phyloP scores from a whole-genome alignment of 92 coral and sea anemone genomes.

The Porites cylindrica region DNA sequence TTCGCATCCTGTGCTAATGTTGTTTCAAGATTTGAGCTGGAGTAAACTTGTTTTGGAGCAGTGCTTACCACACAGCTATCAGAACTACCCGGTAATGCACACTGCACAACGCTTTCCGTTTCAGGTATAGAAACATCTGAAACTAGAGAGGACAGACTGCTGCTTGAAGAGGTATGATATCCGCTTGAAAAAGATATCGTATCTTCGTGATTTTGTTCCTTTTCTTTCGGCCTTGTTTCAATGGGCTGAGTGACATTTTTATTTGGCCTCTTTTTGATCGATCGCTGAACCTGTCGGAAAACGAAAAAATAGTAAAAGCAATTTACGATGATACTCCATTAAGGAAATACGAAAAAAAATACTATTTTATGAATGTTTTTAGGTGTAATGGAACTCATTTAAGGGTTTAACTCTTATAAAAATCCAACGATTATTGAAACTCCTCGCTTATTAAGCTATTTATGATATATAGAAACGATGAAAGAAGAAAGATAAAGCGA shows the following conservation, averaged over 20 bases:
- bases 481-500: too few species aligned
- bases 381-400: too few species aligned
- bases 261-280: slow-evolving; percentile 24
- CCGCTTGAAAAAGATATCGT: slow-evolving; percentile 32
- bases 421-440: too few species aligned
- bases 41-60: background rate
- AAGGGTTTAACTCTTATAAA: too few species aligned
- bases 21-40: slow-evolving; percentile 20
- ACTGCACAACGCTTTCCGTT: background rate
- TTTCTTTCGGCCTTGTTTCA: slow-evolving; percentile 7
- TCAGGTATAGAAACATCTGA: slow-evolving; percentile 23
- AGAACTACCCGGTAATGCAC: slow-evolving; percentile 12
- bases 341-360: too few species aligned
- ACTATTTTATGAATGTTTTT: too few species aligned
- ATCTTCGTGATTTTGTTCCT: slow-evolving; percentile 20
- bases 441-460: too few species aligned
- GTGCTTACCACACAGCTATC: background rate
- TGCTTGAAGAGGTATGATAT: slow-evolving; percentile 36
- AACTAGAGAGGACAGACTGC: slow-evolving; percentile 31
- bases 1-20: slow-evolving; percentile 28
- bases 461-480: too few species aligned
- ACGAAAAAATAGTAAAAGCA: background rate
- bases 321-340: background rate
- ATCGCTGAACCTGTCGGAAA: slow-evolving; percentile 24
- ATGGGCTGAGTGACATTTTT: background rate